Evolutionary conservation across 92 coral and sea anemone species (phyloP), one percentile per base, ranked within the genome.

Genomic region (Bergia puertoricense): DNA sequence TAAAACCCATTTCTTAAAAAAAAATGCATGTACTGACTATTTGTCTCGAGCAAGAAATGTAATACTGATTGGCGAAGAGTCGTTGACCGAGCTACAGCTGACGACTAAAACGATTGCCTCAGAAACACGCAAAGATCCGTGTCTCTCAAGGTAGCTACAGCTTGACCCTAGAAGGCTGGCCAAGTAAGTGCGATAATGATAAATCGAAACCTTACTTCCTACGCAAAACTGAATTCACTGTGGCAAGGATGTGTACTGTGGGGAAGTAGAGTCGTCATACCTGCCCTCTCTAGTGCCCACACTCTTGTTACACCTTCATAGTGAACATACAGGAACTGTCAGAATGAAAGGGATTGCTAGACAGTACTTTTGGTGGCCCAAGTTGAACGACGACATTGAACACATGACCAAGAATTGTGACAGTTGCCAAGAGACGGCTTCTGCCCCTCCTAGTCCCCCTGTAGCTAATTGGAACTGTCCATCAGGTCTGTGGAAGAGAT

Each of bases 11-110:
- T 54, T 65, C 91, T 5, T 83, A 88, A 6, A 89, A 89, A 83
- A 84, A 89, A 85, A 89, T 62, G 91, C 81, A 11, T 89, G 59
- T 89, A 85, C 89, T 75, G 85, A 89, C 42, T 85, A 89, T 56
- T 73, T 89, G 15, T 89, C 89, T 84, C 81, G 88, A 89, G 81
- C 91, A 67, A 88, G 82, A 18, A 85, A 89, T 77, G 50, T 74
- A 6, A 0, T 89, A 88, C 40, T 80, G 39, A 67, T 71, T 45
- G 81, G 81, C 7, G 46, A 38, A 38, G 30, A 81, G 42, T 85
- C 36, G 20, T 77, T 88, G 5, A 51, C n/a, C 14, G 88, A 80
- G 72, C 6, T 89, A 89, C 76, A 85, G 5, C 77, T 89, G 51
- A 77, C 92, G 14, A 82, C 89, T 59, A 89, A 66, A 73, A 89